phyloP scores from a whole-genome alignment of 2,797 vertebrate species.

The Myiothlypis coronata region DNA sequence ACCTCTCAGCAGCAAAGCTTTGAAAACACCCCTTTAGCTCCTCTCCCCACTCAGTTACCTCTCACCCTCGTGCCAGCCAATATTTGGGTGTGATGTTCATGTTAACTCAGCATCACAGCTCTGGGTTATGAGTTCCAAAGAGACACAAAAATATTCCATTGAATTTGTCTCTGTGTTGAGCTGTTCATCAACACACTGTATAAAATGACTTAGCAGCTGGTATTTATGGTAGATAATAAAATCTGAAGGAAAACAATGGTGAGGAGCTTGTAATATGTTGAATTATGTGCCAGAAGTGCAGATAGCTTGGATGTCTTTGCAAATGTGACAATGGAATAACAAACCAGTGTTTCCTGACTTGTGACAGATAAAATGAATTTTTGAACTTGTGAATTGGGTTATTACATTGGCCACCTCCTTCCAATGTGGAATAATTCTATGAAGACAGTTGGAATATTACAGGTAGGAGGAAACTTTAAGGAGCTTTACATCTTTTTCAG shows the following conservation, averaged over 20 bases:
- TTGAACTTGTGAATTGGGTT: background rate
- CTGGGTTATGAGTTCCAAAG: background rate
- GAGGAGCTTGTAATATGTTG: background rate
- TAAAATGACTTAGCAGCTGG: background rate
- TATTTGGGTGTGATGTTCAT: too few species aligned
- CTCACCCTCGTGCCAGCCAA: background rate
- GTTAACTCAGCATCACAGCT: background rate
- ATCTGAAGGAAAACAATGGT: background rate
- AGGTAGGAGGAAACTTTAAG: background rate
- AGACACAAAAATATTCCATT: rapidly evolving
- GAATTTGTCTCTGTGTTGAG: background rate
- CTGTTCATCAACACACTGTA: background rate
- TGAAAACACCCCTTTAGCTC: background rate
- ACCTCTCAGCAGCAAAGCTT: background rate
- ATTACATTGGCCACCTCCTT: background rate
- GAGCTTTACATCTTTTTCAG: background rate
- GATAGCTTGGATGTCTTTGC: background rate
- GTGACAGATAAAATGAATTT: background rate
- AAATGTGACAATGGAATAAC: background rate
- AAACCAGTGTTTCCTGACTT: background rate
- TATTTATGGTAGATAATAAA: background rate
- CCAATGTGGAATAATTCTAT: background rate
- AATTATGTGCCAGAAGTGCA: background rate
- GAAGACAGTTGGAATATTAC: background rate
- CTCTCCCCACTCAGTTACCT: too few species aligned